Evolutionary conservation across 92 coral and sea anemone genomes (phyloP).

Genomic region (Porites evermanni): DNA sequence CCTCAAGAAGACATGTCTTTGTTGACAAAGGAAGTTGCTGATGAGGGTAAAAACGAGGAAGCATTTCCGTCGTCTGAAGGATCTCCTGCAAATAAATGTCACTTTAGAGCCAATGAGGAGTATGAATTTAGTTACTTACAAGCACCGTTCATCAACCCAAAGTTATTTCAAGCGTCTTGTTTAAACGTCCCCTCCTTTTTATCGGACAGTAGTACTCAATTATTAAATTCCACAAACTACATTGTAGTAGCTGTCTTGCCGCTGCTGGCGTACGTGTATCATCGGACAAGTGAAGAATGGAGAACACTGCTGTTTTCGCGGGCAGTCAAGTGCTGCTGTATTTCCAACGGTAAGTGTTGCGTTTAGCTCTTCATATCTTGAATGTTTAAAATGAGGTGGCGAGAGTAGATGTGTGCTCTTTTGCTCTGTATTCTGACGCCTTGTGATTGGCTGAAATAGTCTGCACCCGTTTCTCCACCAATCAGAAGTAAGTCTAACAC

Average conservation of each 20-base stretch:
- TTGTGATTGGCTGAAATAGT: no score
- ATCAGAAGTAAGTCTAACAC: no score
- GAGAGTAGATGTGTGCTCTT: neutral
- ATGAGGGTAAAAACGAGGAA: no score
- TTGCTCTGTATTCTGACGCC: no score
- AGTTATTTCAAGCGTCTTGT: conserved; percentile 15
- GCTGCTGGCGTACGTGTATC: conserved; percentile 52
- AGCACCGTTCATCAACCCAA: conserved; percentile 37
- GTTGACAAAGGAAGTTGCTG: neutral
- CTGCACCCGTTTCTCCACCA: no score
- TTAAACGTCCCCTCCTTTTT: neutral
- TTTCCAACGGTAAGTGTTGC: conserved; percentile 31
- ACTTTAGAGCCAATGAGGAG: neutral
- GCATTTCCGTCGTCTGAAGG: neutral
- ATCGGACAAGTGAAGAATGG: conserved; percentile 34
- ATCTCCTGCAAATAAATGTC: neutral
- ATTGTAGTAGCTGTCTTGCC: conserved; percentile 38
- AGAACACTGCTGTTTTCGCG: conserved; percentile 40
- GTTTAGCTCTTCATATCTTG: neutral
- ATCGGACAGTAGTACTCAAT: neutral
- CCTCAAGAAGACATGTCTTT: neutral
- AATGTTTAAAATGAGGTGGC: neutral
- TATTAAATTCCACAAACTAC: conserved; percentile 27
- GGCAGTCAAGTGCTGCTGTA: conserved; percentile 47
- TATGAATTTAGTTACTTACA: neutral